Evolutionary conservation across 1,140 invertebrate genomes (phyloP).

Genomic region (Bombus ignitus): DNA sequence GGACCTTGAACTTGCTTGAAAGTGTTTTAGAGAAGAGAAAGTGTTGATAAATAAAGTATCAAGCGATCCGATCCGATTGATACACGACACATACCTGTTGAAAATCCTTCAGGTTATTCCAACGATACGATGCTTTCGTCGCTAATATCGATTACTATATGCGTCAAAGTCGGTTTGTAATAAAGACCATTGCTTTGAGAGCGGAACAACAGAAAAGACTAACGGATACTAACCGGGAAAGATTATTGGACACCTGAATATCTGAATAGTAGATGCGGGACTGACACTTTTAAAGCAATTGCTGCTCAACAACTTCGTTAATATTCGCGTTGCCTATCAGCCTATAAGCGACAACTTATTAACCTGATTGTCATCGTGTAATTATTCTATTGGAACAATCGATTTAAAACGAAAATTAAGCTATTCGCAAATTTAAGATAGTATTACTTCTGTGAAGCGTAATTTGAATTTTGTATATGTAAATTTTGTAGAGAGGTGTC

Average conservation of each 20-base stretch:
- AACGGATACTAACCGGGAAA: too few relatives aligned
- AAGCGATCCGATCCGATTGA: neutral
- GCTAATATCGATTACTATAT: neutral
- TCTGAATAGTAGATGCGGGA: neutral
- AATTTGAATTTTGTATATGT: neutral
- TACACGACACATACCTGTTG: neutral
- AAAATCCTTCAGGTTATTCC: neutral
- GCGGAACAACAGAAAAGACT: neutral
- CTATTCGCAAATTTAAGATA: neutral
- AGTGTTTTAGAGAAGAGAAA: neutral
- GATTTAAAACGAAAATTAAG: neutral
- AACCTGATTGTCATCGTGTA: too few relatives aligned
- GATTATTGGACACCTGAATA: neutral
- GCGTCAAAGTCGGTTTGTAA: neutral
- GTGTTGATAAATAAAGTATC: neutral
- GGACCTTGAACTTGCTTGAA: neutral
- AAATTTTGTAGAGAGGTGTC: neutral
- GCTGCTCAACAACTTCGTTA: neutral
- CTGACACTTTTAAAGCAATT: neutral
- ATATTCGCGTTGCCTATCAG: too few relatives aligned
- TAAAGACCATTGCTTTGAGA: neutral
- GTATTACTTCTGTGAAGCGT: too few relatives aligned
- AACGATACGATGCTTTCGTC: neutral
- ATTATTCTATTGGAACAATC: neutral
- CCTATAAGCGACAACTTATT: neutral